Conservation (phyloP, 1,140 invertebrate genomes). For the Holotrichia oblita region DNA sequence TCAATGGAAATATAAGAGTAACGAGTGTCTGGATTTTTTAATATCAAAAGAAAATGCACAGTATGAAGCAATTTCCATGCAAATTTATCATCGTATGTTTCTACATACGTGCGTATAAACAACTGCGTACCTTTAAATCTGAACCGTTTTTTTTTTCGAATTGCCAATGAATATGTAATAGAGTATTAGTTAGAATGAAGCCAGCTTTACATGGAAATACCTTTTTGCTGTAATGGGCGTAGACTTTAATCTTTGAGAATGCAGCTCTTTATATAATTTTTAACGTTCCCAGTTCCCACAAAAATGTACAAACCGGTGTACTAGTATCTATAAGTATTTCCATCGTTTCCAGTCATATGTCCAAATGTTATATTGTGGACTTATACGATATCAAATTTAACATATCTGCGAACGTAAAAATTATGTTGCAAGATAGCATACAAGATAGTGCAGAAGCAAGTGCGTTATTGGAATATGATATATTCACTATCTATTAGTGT, state of each 20-base stretch:
- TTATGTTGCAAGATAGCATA: no score
- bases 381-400: no score
- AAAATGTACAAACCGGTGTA: no score
- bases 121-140: neutral
- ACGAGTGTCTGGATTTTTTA: neutral
- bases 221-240: neutral
- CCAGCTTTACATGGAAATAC: neutral
- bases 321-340: no score
- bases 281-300: no score
- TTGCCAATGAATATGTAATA: conserved; percentile 13
- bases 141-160: neutral
- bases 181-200: neutral
- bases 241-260: neutral
- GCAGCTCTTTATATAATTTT: neutral
- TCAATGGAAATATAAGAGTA: neutral
- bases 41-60: neutral
- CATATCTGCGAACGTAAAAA: no score
- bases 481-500: no score
- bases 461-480: no score
- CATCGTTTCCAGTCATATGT: no score
- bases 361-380: no score
- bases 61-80: neutral
- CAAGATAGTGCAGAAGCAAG: no score
- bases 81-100: neutral
- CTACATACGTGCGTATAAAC: neutral